Conservation (phyloP, 2,113 vertebrate species). For the Callaeas wilsoni region DNA sequence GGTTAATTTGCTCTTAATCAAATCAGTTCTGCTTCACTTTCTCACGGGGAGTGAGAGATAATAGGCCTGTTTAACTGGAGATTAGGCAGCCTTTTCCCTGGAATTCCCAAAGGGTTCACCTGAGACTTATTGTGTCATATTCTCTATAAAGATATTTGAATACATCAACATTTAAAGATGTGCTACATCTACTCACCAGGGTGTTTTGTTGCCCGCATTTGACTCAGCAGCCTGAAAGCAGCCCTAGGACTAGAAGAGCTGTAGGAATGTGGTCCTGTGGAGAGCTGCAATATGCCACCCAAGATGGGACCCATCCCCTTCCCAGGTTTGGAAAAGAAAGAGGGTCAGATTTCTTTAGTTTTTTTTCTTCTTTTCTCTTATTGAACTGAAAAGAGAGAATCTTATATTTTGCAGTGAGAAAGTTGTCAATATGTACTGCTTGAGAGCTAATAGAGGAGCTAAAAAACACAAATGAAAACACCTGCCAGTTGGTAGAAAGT, state of each 20-base stretch:
- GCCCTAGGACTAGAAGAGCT: not conserved
- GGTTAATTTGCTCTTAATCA: slow-evolving; percentile 87
- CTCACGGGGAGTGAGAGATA: slow-evolving; percentile 79
- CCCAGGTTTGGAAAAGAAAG: not conserved
- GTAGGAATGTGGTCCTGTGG: not conserved
- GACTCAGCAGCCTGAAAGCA: not conserved
- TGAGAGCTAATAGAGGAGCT: not conserved
- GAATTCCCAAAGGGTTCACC: slow-evolving; percentile 73
- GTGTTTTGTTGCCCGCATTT: not conserved
- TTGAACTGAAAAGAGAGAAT: not conserved
- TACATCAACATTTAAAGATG: slow-evolving; percentile 60
- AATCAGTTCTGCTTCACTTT: slow-evolving; percentile 85
- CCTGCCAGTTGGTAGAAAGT: not conserved
- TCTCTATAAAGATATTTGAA: slow-evolving; percentile 74
- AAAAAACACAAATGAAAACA: not conserved
- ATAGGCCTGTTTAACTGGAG: slow-evolving; percentile 83
- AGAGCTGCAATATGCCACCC: not conserved
- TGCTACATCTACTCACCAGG: not conserved
- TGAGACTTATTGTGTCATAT: slow-evolving; percentile 59
- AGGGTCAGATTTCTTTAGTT: not conserved
- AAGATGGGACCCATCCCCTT: not conserved
- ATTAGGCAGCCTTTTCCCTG: slow-evolving; percentile 78
- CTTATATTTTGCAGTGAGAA: not conserved
- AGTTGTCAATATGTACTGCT: not conserved
- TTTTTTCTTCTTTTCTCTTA: not conserved